Evolutionary conservation across 2,888 invertebrate species (phyloP).

Genomic region (Syrphus vitripennis): DNA sequence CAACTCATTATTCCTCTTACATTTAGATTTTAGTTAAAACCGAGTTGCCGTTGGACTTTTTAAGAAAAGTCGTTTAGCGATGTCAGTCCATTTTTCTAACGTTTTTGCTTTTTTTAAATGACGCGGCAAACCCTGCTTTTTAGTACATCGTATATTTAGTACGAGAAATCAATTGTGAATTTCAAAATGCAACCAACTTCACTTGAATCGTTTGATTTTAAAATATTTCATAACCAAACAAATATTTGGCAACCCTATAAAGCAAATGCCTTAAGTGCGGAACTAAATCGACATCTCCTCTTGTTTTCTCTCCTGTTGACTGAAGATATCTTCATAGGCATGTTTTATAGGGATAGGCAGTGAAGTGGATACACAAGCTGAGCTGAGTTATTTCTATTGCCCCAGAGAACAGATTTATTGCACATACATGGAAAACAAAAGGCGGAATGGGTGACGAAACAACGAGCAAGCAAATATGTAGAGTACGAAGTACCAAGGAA

Average conservation of each 20-base stretch:
- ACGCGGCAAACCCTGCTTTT: too few relatives aligned
- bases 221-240: background rate
- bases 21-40: background rate
- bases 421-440: conserved; percentile 33
- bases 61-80: background rate
- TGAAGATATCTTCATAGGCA: conserved; percentile 70
- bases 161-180: too few relatives aligned
- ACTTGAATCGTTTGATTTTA: background rate
- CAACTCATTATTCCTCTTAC: conserved; percentile 43
- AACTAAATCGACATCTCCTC: conserved; percentile 65
- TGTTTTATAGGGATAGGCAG: conserved; percentile 34
- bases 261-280: conserved; percentile 57
- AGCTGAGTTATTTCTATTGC: conserved; percentile 64
- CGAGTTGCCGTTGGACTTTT: background rate
- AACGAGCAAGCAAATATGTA: background rate
- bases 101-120: background rate
- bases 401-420: conserved; percentile 69
- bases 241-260: conserved; percentile 7
- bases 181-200: too few relatives aligned
- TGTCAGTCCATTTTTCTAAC: too few relatives aligned
- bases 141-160: too few relatives aligned
- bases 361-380: conserved; percentile 59
- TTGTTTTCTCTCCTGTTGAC: conserved; percentile 58
- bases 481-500: too few relatives aligned
- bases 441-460: conserved; percentile 1